These are phyloP conservation scores for Zaprionus davidi DNA, from an alignment of 1,140 invertebrate genomes.

Conservation along the genomic window DNA sequence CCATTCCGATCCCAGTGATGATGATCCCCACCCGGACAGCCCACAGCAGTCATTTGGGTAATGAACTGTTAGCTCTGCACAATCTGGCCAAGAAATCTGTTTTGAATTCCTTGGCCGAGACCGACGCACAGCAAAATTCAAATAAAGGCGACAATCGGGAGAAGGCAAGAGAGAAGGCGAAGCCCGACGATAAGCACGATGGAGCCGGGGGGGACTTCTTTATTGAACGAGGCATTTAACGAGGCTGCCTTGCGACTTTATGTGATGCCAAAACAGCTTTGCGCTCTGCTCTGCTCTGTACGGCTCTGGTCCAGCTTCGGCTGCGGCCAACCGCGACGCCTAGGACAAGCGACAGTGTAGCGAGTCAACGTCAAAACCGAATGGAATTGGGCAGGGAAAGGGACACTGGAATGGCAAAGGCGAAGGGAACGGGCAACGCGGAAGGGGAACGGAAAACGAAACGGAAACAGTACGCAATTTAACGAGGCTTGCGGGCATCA, in stretches of 20 bases:
- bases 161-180: neutral
- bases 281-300: neutral
- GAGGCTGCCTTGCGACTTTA: slow-evolving; percentile 48
- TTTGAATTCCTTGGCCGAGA: slow-evolving; percentile 69
- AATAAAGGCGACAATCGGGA: slow-evolving; percentile 50
- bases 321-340: slow-evolving; percentile 41
- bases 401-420: neutral
- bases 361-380: neutral
- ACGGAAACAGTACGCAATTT: slow-evolving; percentile 60
- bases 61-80: slow-evolving; percentile 79
- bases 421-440: neutral
- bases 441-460: neutral
- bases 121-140: slow-evolving; percentile 63
- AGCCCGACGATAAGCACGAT: slow-evolving; percentile 8
- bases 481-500: slow-evolving; percentile 60
- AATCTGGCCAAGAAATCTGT: slow-evolving; percentile 81
- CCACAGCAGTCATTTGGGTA: slow-evolving; percentile 73
- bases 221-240: slow-evolving; percentile 29
- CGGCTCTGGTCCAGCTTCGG: neutral
- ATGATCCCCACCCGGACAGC: neutral
- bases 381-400: slow-evolving; percentile 1
- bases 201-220: neutral
- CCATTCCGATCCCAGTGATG: slow-evolving; percentile 7
- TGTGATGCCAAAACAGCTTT: slow-evolving; percentile 19
- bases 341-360: neutral